Conservation (phyloP, 2,888 invertebrate species). For the Stenodema calcarata region DNA sequence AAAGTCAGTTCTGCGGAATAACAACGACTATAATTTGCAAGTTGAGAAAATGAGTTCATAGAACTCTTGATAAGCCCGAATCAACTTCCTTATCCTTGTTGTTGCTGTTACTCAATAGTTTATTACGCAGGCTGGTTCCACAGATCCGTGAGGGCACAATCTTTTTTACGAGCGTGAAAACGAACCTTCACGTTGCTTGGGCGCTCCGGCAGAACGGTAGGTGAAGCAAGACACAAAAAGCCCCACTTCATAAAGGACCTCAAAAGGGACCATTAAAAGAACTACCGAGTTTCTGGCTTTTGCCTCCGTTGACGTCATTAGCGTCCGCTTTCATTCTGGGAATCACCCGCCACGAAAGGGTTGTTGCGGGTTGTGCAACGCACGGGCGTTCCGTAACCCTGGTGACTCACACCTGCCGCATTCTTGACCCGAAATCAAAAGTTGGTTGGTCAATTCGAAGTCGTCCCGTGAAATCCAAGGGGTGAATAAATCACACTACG, state of each 20-base stretch:
- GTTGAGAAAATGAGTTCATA: no score
- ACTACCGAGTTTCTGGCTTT: not conserved
- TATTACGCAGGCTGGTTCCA: not conserved
- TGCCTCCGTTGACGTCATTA: not conserved
- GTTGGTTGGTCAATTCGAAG: not conserved
- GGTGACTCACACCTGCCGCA: conserved; percentile 1
- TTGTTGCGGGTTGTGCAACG: conserved; percentile 2
- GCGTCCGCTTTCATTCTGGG: conserved; percentile 23
- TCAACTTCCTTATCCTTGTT: not conserved
- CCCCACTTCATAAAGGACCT: not conserved
- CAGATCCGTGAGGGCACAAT: not conserved
- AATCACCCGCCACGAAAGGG: not conserved
- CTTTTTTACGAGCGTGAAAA: conserved; percentile 4
- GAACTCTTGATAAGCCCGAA: not conserved
- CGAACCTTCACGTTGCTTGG: not conserved
- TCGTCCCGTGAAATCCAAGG: not conserved
- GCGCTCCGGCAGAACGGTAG: not conserved
- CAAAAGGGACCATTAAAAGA: not conserved
- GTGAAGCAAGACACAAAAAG: conserved; percentile 9
- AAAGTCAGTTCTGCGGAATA: no score
- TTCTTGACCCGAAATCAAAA: not conserved
- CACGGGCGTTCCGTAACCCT: conserved; percentile 10
- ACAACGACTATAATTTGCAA: no score
- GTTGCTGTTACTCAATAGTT: not conserved
- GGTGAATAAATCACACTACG: no score